Percentiles rank a stretch among this genome's conserved stretches.
Conservation (phyloP, 1,140 invertebrate species). For the Chrysoperla carnea region DNA sequence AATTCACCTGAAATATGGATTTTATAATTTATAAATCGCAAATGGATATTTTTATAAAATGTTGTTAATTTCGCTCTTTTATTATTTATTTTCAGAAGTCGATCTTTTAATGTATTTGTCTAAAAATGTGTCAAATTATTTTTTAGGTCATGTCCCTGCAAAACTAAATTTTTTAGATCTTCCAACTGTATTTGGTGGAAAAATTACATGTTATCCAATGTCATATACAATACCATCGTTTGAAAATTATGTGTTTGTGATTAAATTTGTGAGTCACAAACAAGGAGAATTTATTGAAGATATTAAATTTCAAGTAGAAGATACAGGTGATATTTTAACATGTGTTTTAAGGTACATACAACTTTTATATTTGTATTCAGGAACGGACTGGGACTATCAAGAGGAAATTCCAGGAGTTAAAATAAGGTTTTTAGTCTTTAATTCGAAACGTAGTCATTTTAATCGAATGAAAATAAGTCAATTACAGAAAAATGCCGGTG, state of each 20-base stretch:
- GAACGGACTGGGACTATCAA: too few species aligned
- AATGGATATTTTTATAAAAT: too few species aligned
- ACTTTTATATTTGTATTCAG: neutral
- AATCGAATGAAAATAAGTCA: too few species aligned
- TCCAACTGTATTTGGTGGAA: constrained; percentile 11
- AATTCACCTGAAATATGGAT: too few species aligned
- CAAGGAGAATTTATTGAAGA: constrained; percentile 17
- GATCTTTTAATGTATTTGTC: too few species aligned
- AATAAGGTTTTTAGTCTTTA: too few species aligned
- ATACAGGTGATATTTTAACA: constrained; percentile 13
- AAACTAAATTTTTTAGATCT: constrained; percentile 11
- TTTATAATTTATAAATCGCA: too few species aligned
- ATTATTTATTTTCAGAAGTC: too few species aligned
- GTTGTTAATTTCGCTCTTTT: too few species aligned
- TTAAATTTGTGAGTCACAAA: constrained; percentile 12
- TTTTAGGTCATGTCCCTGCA: constrained; percentile 7
- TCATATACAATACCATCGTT: constrained; percentile 9
- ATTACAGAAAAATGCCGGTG: too few species aligned
- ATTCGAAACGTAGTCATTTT: too few species aligned
- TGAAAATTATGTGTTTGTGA: constrained; percentile 8
- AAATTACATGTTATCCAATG: constrained; percentile 9
- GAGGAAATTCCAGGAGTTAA: too few species aligned
- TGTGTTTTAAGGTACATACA: constrained; percentile 12
- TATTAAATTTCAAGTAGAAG: constrained; percentile 13
- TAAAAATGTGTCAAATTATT: neutral